These are phyloP conservation scores for Rhegmatorhina hoffmannsi DNA, from an alignment of 2,113 vertebrate genomes.

Conservation along the genomic window DNA sequence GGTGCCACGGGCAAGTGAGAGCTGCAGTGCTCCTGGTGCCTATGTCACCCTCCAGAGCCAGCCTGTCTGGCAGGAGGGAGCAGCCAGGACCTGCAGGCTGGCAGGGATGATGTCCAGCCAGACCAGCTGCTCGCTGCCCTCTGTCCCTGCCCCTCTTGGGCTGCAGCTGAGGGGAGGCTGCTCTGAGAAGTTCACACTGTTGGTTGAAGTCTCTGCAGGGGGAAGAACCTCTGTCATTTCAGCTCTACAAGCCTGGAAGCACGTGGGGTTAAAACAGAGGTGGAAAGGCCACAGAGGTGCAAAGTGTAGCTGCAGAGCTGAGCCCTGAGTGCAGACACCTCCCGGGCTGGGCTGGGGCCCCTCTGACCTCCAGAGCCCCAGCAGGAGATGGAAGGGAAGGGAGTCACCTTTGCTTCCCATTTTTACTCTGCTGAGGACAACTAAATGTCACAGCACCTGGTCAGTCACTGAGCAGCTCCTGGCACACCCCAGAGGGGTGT, in stretches of 20 bases:
- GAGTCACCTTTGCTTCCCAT: neutral
- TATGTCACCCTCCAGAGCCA: neutral
- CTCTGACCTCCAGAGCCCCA: neutral
- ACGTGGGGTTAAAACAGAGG: neutral
- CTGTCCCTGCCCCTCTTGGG: neutral
- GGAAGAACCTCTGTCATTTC: neutral
- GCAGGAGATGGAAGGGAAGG: no score
- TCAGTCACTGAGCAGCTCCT: neutral
- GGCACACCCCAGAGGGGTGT: neutral
- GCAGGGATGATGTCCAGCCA: neutral
- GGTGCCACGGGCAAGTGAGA: neutral
- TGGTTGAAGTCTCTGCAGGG: neutral
- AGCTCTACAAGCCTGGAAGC: neutral
- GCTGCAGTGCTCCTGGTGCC: neutral
- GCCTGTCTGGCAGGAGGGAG: neutral
- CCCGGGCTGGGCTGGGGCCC: neutral
- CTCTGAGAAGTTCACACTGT: neutral
- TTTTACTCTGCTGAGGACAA: neutral
- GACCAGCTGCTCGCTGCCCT: neutral
- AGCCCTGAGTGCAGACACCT: neutral
- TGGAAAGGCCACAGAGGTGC: neutral
- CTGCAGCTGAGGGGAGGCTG: neutral
- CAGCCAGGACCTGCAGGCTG: neutral
- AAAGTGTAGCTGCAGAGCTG: neutral
- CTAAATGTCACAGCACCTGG: neutral